These are phyloP conservation scores for Echeneis naucrates DNA, from an alignment of 2,797 vertebrate species.

Conservation along the genomic window DNA sequence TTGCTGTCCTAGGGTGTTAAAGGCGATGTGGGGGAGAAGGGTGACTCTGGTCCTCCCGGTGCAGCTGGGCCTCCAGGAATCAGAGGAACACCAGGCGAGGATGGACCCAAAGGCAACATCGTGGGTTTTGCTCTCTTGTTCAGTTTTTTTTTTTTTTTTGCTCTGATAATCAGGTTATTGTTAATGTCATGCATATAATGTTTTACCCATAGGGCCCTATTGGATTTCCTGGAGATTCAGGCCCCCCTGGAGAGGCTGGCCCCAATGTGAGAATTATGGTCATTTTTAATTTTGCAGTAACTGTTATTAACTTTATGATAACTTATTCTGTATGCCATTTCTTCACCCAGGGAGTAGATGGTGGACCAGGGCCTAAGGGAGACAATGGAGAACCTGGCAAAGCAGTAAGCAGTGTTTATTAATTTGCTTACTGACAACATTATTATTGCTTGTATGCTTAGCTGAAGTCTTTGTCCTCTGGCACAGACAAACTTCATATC, in stretches of 20 bases:
- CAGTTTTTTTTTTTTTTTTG: constrained; percentile 17
- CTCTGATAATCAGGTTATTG: constrained; percentile 24
- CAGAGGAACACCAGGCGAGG: constrained; percentile 91
- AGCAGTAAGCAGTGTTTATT: constrained; percentile 70
- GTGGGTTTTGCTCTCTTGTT: constrained; percentile 79
- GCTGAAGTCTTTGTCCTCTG: constrained; percentile 26
- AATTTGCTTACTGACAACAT: background rate
- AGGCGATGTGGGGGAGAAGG: constrained; percentile 93
- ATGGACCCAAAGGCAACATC: constrained; percentile 90
- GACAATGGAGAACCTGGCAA: constrained; percentile 89
- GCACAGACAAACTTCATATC: constrained; percentile 8
- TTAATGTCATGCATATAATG: constrained; percentile 22
- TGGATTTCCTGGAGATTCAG: constrained; percentile 92
- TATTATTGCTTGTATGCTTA: background rate
- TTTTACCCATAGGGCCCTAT: constrained; percentile 85
- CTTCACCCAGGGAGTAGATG: constrained; percentile 87
- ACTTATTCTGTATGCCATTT: constrained; percentile 8
- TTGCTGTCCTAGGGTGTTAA: constrained; percentile 84
- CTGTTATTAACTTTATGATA: background rate
- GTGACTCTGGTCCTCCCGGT: constrained; percentile 88
- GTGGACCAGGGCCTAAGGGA: constrained; percentile 88
- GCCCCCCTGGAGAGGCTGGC: constrained; percentile 89
- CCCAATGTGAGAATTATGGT: constrained; percentile 80
- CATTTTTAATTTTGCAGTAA: background rate
- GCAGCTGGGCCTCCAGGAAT: constrained; percentile 90